These are phyloP conservation scores for Protonibea diacanthus DNA, from an alignment of 2,797 vertebrate genomes.

Conservation along the genomic window DNA sequence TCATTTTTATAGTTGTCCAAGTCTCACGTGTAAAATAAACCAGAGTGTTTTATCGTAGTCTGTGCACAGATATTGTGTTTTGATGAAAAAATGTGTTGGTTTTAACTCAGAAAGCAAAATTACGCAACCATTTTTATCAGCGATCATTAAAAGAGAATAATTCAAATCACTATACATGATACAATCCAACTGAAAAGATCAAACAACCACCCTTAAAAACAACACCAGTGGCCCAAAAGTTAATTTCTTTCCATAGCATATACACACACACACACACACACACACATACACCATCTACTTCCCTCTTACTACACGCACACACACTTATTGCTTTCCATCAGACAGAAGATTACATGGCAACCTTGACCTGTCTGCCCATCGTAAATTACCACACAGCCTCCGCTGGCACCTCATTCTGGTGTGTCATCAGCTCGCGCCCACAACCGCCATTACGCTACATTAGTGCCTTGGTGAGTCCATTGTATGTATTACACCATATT, in stretches of 20 bases:
- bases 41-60: not conserved
- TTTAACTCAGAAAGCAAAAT: conserved; percentile 10
- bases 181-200: not conserved
- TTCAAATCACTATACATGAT: conserved; percentile 1
- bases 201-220: not conserved
- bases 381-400: conserved; percentile 70
- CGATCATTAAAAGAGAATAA: not conserved
- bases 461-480: conserved; percentile 40
- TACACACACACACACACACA: conserved; percentile 21
- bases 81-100: not conserved
- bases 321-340: conserved; percentile 60
- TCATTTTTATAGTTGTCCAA: not conserved
- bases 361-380: conserved; percentile 76
- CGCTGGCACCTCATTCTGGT: conserved; percentile 63
- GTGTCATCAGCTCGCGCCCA: conserved; percentile 60
- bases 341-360: conserved; percentile 70
- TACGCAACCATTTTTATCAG: too few species aligned
- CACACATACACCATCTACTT: conserved; percentile 17
- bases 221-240: not conserved
- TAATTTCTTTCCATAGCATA: not conserved
- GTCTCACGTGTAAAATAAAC: not conserved
- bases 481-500: conserved; percentile 11
- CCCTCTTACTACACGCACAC: conserved; percentile 18
- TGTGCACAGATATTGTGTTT: not conserved
- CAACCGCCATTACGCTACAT: conserved; percentile 47